These are phyloP conservation scores for Oreortyx pictus DNA, from an alignment of 2,797 vertebrate genomes.

Conservation along the genomic window DNA sequence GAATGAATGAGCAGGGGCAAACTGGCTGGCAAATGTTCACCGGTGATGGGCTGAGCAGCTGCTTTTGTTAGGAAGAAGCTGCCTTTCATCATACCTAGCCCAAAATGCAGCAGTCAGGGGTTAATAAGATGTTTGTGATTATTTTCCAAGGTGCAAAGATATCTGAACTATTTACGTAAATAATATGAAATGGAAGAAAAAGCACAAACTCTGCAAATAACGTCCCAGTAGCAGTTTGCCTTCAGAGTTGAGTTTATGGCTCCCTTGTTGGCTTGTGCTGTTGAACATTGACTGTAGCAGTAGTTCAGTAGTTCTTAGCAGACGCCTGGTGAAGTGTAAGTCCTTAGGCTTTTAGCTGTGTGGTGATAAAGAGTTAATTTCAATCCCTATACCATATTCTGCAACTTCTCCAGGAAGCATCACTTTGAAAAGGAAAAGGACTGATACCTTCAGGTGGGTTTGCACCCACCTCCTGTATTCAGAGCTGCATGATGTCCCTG, in stretches of 20 bases:
- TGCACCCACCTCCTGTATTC: background rate
- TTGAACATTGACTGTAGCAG: background rate
- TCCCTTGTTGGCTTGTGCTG: background rate
- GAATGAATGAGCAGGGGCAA: background rate
- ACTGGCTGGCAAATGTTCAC: background rate
- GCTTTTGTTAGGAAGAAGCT: background rate
- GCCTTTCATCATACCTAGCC: background rate
- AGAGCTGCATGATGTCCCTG: background rate
- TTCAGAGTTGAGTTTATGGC: background rate
- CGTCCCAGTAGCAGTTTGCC: background rate
- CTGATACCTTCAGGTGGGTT: too few species aligned
- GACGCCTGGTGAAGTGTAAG: slow-evolving; percentile 10
- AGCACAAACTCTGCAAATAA: background rate
- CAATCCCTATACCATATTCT: background rate
- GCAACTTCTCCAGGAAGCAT: background rate
- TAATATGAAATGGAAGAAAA: background rate
- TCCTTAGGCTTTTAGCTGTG: slow-evolving; percentile 24
- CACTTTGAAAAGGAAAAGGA: background rate
- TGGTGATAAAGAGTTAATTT: slow-evolving; percentile 26
- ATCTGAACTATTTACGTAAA: background rate
- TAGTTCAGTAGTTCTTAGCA: background rate
- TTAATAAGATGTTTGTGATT: background rate
- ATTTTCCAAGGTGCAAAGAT: background rate
- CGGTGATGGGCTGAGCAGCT: background rate
- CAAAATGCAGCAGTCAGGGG: background rate